phyloP scores from a whole-genome alignment of 2,113 vertebrate species.

The Antidorcas marsupialis region DNA sequence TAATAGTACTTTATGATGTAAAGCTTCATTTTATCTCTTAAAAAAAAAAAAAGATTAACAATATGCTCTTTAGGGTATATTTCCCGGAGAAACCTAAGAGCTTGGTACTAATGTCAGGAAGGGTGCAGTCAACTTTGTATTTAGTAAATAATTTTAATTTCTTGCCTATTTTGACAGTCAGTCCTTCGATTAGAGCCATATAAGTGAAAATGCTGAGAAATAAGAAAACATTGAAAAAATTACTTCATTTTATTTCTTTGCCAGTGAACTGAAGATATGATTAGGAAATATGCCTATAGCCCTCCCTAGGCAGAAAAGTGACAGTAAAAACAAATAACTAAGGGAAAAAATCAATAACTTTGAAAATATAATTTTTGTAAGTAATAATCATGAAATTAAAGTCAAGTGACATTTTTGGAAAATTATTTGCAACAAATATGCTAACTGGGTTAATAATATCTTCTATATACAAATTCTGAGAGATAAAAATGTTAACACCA shows the following conservation, averaged over 20 bases:
- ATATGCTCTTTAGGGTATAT: not conserved
- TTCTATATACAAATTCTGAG: not conserved
- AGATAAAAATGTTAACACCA: not conserved
- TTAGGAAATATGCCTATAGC: not conserved
- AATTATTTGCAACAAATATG: not conserved
- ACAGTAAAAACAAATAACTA: not conserved
- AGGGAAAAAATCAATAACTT: not conserved
- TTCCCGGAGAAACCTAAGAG: not conserved
- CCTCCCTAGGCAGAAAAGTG: not conserved
- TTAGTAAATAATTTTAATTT: slow-evolving; percentile 4
- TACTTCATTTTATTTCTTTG: not conserved
- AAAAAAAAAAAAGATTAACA: not conserved
- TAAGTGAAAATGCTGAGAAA: not conserved
- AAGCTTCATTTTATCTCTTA: not conserved
- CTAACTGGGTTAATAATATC: not conserved
- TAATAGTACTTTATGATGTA: not conserved
- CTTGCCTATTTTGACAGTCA: not conserved
- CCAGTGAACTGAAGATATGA: not conserved
- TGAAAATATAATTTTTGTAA: not conserved
- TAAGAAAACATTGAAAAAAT: not conserved
- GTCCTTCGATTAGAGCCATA: not conserved
- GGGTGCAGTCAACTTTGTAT: not conserved
- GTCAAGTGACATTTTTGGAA: not conserved
- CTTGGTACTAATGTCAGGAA: not conserved
- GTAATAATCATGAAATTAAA: not conserved